Evolutionary conservation across 2,113 vertebrate species (phyloP).

Genomic region (Larimichthys polyactis): DNA sequence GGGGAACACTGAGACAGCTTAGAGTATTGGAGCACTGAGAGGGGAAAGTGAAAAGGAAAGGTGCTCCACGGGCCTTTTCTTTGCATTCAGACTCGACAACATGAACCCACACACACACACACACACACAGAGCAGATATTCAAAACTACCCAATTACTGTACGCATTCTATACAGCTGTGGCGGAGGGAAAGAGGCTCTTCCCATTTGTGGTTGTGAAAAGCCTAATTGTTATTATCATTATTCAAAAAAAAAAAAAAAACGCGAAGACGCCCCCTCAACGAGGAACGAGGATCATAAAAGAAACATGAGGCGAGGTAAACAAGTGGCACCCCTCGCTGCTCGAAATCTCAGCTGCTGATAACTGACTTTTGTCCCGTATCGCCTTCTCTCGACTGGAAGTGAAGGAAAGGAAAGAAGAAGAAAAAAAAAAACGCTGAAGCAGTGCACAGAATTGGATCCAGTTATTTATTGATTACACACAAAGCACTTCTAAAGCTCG

Average conservation of each 20-base stretch:
- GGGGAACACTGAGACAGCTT: slow-evolving; percentile 73
- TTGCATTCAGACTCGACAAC: slow-evolving; percentile 77
- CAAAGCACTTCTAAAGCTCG: slow-evolving; percentile 89
- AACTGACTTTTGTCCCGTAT: slow-evolving; percentile 84
- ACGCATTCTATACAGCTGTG: slow-evolving; percentile 82
- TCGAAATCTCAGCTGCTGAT: slow-evolving; percentile 86
- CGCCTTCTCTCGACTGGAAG: slow-evolving; percentile 73
- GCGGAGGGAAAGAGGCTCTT: slow-evolving; percentile 77
- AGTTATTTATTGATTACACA: slow-evolving; percentile 93
- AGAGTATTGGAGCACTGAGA: slow-evolving; percentile 58
- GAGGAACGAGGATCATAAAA: slow-evolving; percentile 93
- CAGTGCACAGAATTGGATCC: slow-evolving; percentile 84
- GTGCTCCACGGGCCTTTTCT: slow-evolving; percentile 74
- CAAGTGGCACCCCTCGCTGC: slow-evolving; percentile 84
- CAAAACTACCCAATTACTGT: slow-evolving; percentile 84
- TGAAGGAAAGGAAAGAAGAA: slow-evolving; percentile 26
- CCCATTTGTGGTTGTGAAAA: slow-evolving; percentile 84
- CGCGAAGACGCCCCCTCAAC: slow-evolving; percentile 79
- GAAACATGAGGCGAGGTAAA: slow-evolving; percentile 91
- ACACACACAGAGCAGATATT: slow-evolving; percentile 69
- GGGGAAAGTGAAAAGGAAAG: slow-evolving; percentile 60
- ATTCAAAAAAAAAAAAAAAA: slow-evolving; percentile 83
- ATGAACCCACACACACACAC: slow-evolving; percentile 29
- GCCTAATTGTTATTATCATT: slow-evolving; percentile 87
- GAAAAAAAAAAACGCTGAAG: slow-evolving; percentile 33